Percentiles rank a stretch among this genome's conserved stretches.
Evolutionary conservation across 2,797 vertebrate species (phyloP).

Genomic region (Tympanoctomys barrerae): DNA sequence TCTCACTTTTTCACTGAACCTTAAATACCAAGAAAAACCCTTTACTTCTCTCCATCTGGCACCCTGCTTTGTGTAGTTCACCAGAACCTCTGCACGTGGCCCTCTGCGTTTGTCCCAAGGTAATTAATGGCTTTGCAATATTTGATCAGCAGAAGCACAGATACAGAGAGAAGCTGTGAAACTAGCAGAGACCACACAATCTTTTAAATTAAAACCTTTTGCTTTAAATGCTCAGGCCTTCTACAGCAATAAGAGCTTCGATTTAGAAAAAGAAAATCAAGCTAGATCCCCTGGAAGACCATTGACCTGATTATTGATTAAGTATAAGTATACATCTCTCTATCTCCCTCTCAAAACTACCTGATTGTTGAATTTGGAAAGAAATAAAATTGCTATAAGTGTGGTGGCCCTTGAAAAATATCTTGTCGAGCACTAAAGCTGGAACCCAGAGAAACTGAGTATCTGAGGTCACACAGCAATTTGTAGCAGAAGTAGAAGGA

Average conservation of each 20-base stretch:
- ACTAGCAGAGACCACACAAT: slow-evolving; percentile 77
- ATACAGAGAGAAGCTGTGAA: slow-evolving; percentile 79
- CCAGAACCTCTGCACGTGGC: slow-evolving; percentile 82
- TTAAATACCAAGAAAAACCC: slow-evolving; percentile 89
- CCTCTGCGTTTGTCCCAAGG: slow-evolving; percentile 81
- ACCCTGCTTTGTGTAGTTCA: slow-evolving; percentile 75
- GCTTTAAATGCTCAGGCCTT: slow-evolving; percentile 68
- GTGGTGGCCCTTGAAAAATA: slow-evolving; percentile 49
- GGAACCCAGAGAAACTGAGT: slow-evolving; percentile 17
- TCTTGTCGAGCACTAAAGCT: neutral
- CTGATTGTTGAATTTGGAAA: slow-evolving; percentile 71
- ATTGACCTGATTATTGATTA: slow-evolving; percentile 55
- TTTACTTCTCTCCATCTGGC: slow-evolving; percentile 85
- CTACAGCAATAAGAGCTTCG: slow-evolving; percentile 70
- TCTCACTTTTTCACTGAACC: slow-evolving; percentile 88
- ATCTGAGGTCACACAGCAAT: slow-evolving; percentile 51
- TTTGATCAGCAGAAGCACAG: slow-evolving; percentile 82
- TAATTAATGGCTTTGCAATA: slow-evolving; percentile 85
- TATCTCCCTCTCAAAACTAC: slow-evolving; percentile 16
- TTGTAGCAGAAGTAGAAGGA: neutral
- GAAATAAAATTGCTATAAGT: slow-evolving; percentile 34
- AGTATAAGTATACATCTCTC: neutral
- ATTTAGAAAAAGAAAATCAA: neutral
- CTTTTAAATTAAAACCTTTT: slow-evolving; percentile 85
- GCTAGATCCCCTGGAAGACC: slow-evolving; percentile 55